Evolutionary conservation across 2,797 vertebrate species (phyloP).

Genomic region (Erethizon dorsatum): DNA sequence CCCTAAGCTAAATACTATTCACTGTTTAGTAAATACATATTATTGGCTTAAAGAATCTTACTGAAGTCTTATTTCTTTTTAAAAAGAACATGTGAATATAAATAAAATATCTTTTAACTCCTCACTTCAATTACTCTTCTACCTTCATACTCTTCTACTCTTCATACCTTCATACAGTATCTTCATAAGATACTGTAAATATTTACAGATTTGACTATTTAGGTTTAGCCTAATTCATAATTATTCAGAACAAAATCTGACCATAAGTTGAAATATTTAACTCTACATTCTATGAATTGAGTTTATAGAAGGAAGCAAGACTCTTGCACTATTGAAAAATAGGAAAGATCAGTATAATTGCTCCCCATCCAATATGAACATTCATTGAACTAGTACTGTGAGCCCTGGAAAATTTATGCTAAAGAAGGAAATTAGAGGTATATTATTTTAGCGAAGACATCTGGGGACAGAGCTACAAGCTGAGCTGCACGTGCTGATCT

Average conservation of each 20-base stretch:
- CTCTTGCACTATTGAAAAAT: slow-evolving; percentile 48
- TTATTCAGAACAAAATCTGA: background rate
- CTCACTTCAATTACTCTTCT: background rate
- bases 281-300: background rate
- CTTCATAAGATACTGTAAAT: background rate
- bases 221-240: background rate
- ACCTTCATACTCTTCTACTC: too few relatives aligned
- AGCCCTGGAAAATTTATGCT: background rate
- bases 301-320: background rate
- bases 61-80: background rate
- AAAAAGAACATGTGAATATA: background rate
- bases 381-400: background rate
- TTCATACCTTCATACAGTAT: too few relatives aligned
- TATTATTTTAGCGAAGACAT: background rate
- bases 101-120: background rate
- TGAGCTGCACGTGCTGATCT: background rate
- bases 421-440: background rate
- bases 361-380: slow-evolving; percentile 19
- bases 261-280: background rate
- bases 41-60: background rate
- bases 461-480: background rate
- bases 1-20: background rate
- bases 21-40: background rate
- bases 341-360: background rate
- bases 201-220: slow-evolving; percentile 10